Evolutionary conservation across 1,140 invertebrate species (phyloP).

Genomic region (Hyphantria cunea): DNA sequence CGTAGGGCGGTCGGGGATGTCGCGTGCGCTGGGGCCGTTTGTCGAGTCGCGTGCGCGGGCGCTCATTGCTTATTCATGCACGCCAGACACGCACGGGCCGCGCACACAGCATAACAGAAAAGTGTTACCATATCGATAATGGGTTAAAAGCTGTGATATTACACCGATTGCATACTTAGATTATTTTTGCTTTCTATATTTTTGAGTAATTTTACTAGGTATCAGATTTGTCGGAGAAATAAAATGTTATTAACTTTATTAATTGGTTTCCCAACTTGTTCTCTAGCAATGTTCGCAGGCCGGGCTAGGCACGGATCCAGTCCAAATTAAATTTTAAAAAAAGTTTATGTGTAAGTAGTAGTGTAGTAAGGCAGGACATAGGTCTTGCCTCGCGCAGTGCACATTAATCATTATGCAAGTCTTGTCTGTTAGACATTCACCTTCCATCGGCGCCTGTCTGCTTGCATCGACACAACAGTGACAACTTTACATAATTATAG

Average conservation of each 20-base stretch:
- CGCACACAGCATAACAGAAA: slow-evolving; percentile 23
- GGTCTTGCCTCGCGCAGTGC: slow-evolving; percentile 5
- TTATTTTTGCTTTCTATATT: slow-evolving; percentile 19
- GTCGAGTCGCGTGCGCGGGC: slow-evolving; percentile 75
- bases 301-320: too few relatives aligned
- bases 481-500: too few relatives aligned
- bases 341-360: neutral
- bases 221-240: neutral
- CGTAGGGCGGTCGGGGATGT: slow-evolving; percentile 38
- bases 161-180: slow-evolving; percentile 27
- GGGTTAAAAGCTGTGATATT: slow-evolving; percentile 28
- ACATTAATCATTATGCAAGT: slow-evolving; percentile 23
- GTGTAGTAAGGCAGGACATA: neutral
- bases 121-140: slow-evolving; percentile 25
- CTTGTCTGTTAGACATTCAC: slow-evolving; percentile 12
- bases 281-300: too few relatives aligned
- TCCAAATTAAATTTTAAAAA: neutral
- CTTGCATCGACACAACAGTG: too few relatives aligned
- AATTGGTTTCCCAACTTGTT: too few relatives aligned
- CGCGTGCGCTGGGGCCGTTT: slow-evolving; percentile 72
- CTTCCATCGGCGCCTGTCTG: slow-evolving; percentile 17
- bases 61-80: slow-evolving; percentile 79
- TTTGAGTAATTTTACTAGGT: neutral
- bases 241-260: neutral
- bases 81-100: slow-evolving; percentile 53